Evolutionary conservation across 2,113 vertebrate species (phyloP), one percentile per base, ranked within the genome.

Genomic region (Vulpes lagopus): DNA sequence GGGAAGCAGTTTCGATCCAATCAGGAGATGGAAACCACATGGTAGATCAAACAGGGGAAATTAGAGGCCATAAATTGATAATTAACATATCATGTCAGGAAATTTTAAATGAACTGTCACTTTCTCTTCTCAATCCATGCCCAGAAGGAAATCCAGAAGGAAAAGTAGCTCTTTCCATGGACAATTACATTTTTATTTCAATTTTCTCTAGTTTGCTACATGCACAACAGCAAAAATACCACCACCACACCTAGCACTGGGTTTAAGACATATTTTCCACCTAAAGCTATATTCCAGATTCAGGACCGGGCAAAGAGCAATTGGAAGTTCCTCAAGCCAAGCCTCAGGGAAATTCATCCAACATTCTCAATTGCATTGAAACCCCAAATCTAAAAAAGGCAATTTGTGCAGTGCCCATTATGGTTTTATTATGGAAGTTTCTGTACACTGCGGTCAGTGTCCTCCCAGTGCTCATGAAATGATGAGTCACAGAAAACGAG

Each of bases 281-380:
- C 60, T 92, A 60, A 95, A 94, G 25, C 51, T 49, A 51, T 71
- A 35, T 32, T 62, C 92, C 94, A 97, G 90, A 95, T 65, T 85
- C 51, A 25, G 57, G 57, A 85, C 20, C 74, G 71, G 95, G 90
- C 94, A 80, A 89, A 95, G 27, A 93, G 3, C 27, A 55, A 71
- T 51, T 88, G 9, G 64, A 43, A 86, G 19, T 32, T 83, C 64
- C 80, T 95, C 81, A 82, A 86, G 94, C 97, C 97, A 98, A 98
- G 91, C 97, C 97, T 98, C 97, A 96, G 79, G 88, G 71, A 97
- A 98, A 79, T 60, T 20, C 53, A 1, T 91, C 97, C 96, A 97
- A 91, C 76, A 80, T 94, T 94, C 78, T 51, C 88, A 95, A 94
- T 93, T 95, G 95, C 92, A 88, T 49, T 2, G 60, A 96, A 98